A percentile compares a stretch with the other conserved stretches of the same genome.
Evolutionary conservation across 2,888 invertebrate genomes (phyloP).

Genomic region (Stenotaenia linearis): DNA sequence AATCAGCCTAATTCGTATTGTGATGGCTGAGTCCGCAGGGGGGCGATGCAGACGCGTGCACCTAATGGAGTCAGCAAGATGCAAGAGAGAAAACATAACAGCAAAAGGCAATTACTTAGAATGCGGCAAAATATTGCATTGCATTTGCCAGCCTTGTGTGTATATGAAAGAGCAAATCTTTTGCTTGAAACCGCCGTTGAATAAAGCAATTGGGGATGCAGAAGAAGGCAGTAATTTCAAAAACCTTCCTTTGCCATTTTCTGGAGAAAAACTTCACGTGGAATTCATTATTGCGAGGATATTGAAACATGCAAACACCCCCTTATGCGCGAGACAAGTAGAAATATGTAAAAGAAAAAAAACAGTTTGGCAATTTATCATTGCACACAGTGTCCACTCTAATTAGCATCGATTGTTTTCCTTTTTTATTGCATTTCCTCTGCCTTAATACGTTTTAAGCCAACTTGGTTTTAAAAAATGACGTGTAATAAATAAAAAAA

Average conservation of each 20-base stretch:
- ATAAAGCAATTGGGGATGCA: constrained; percentile 22
- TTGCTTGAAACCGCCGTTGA: constrained; percentile 3
- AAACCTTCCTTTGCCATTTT: constrained; percentile 19
- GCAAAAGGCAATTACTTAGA: constrained; percentile 26
- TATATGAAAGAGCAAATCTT: constrained; percentile 21
- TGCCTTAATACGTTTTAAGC: neutral
- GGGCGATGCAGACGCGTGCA: constrained; percentile 13
- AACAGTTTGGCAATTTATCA: neutral
- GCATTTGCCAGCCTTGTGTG: constrained; percentile 26
- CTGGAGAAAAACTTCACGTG: constrained; percentile 2
- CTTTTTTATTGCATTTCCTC: neutral
- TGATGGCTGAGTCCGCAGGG: constrained; percentile 26
- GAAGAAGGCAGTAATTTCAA: constrained; percentile 19
- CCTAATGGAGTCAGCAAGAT: constrained; percentile 23
- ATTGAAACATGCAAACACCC: constrained; percentile 14
- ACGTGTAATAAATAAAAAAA: neutral
- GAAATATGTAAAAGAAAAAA: neutral
- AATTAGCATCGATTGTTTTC: neutral
- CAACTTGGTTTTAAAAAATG: neutral
- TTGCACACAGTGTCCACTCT: neutral
- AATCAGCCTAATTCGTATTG: constrained; percentile 26
- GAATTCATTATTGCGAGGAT: constrained; percentile 5
- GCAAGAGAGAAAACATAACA: constrained; percentile 26
- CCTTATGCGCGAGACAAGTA: neutral
- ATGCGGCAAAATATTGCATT: constrained; percentile 26